Evolutionary conservation across 2,888 invertebrate species (phyloP).

Genomic region (Nephrotoma flavescens): DNA sequence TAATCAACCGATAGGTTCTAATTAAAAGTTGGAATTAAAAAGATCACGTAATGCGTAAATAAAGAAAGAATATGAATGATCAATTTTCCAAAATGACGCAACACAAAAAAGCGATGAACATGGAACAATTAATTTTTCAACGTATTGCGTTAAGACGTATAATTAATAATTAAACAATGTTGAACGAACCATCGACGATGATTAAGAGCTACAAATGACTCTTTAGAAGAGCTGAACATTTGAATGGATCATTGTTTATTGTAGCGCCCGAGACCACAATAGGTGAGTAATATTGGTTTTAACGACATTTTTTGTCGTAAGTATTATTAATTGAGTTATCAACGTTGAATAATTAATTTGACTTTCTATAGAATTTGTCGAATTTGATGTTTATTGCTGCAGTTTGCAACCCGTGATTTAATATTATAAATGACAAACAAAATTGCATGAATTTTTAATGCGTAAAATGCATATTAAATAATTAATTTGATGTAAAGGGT

Average conservation of each 20-base stretch:
- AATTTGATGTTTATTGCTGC: not conserved
- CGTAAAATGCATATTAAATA: no score
- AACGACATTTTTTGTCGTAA: not conserved
- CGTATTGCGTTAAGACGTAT: not conserved
- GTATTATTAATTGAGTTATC: not conserved
- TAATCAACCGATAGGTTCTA: not conserved
- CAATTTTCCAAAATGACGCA: not conserved
- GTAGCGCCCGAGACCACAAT: not conserved
- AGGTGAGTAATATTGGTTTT: not conserved
- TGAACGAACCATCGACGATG: not conserved
- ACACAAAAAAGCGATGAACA: not conserved
- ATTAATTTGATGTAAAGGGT: no score
- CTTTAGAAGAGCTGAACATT: no score
- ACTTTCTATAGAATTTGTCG: not conserved
- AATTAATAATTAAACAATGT: not conserved
- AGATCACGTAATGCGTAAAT: not conserved
- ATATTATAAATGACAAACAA: no score
- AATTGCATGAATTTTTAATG: no score
- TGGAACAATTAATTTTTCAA: not conserved
- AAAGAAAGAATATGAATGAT: not conserved
- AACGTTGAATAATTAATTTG: not conserved
- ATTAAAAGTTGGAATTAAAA: not conserved
- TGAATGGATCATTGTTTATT: not conserved
- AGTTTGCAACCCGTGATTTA: no score
- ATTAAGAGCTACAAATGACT: not conserved